A percentile compares a stretch with the other conserved stretches of the same genome.
These are phyloP conservation scores for Stomatorhinus walkeri DNA, from an alignment of 2,797 vertebrate species.

Conservation along the genomic window DNA sequence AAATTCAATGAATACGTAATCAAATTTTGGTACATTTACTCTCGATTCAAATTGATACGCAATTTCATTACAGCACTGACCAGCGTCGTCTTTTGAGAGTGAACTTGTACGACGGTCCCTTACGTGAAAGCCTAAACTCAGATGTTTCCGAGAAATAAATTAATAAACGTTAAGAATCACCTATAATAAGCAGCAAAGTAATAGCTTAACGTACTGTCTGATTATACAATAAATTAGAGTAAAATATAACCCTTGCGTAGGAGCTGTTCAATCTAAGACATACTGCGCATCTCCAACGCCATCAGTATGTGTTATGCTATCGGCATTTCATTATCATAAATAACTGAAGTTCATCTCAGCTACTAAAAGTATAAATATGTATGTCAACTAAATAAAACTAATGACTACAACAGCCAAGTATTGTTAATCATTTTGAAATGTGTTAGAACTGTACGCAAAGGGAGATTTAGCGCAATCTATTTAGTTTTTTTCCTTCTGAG, in stretches of 20 bases:
- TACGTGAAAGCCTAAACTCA: not conserved
- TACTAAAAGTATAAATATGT: not conserved
- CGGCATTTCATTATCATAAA: not conserved
- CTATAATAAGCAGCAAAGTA: not conserved
- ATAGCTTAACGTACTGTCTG: not conserved
- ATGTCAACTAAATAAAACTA: not conserved
- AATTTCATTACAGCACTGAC: not conserved
- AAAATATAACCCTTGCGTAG: not conserved
- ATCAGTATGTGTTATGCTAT: not conserved
- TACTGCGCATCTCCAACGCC: not conserved
- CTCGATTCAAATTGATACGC: not conserved
- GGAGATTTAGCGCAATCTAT: not conserved
- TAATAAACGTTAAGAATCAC: not conserved
- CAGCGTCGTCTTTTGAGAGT: not conserved
- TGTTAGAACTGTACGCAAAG: not conserved
- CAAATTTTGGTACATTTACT: not conserved
- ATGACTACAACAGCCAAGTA: not conserved
- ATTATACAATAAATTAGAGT: not conserved
- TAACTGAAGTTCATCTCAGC: not conserved
- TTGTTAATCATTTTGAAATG: not conserved
- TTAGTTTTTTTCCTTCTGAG: not conserved
- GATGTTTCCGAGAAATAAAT: not conserved
- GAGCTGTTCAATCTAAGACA: not conserved
- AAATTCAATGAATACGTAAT: not conserved
- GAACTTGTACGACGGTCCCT: slow-evolving; percentile 1